A percentile compares a stretch with the other conserved stretches of the same genome.
phyloP scores from a whole-genome alignment of 2,113 vertebrate genomes.

The Poeciliopsis turrubarensis region DNA sequence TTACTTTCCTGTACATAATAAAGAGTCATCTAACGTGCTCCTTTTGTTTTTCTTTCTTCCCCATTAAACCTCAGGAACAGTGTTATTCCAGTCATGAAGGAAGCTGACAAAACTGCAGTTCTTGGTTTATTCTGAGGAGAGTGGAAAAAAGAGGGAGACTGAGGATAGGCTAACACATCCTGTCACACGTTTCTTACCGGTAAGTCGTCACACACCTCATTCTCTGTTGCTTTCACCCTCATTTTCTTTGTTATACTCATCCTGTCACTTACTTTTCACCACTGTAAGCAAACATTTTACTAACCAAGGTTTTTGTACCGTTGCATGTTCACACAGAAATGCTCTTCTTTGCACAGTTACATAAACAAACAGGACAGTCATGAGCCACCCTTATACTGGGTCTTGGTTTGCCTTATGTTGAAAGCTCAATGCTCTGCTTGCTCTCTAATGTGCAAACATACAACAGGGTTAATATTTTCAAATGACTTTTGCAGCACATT shows the following conservation, averaged over 20 bases:
- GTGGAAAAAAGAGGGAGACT: neutral
- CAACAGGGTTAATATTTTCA: neutral
- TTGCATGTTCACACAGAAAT: neutral
- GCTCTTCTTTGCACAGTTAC: neutral
- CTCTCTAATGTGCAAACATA: neutral
- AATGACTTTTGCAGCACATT: too few species aligned
- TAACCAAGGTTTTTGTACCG: neutral
- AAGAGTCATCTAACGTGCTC: neutral
- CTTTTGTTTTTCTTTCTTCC: neutral
- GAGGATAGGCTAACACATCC: neutral
- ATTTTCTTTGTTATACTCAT: neutral
- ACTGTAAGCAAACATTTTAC: neutral
- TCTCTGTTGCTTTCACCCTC: neutral
- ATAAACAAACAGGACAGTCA: neutral
- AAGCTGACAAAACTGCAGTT: conserved; percentile 10
- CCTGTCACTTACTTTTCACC: neutral
- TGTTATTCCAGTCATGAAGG: conserved; percentile 53
- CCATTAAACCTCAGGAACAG: conserved; percentile 24
- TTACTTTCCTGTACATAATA: neutral
- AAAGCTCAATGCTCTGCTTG: neutral
- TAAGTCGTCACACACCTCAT: conserved; percentile 4
- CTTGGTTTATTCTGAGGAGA: conserved; percentile 37
- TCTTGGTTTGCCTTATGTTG: neutral
- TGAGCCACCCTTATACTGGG: neutral
- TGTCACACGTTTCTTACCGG: conserved; percentile 51